These are phyloP conservation scores for Hypolimnas misippus DNA, from an alignment of 2,888 invertebrate genomes.

Conservation along the genomic window DNA sequence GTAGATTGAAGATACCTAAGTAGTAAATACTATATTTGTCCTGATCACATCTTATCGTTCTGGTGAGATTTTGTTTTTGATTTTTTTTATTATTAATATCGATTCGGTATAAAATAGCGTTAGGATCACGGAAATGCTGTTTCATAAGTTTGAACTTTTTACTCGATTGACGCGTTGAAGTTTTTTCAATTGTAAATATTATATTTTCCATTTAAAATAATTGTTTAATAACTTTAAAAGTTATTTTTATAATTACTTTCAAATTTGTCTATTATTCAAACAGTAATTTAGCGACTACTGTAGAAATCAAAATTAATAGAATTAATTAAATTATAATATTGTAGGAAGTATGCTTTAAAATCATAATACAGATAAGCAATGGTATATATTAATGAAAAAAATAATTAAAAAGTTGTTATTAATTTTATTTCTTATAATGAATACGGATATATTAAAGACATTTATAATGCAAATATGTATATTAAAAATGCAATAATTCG, in stretches of 20 bases:
- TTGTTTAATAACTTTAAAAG: not conserved
- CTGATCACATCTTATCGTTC: conserved; percentile 28
- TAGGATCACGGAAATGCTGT: not conserved
- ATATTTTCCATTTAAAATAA: not conserved
- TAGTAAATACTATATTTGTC: conserved; percentile 14
- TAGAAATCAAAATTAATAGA: too few species aligned
- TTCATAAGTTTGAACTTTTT: not conserved
- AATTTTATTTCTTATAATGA: not conserved
- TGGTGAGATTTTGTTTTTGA: conserved; percentile 27
- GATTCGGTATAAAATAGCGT: not conserved
- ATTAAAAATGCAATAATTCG: not conserved
- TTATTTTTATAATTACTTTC: too few species aligned
- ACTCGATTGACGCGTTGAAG: not conserved
- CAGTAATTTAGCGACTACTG: too few species aligned
- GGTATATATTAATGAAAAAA: too few species aligned
- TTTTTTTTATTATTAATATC: not conserved
- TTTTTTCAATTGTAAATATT: not conserved
- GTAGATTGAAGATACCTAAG: conserved; percentile 47
- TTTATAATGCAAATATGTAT: not conserved
- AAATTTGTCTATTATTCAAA: too few species aligned
- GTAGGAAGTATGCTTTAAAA: too few species aligned
- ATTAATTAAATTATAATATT: too few species aligned
- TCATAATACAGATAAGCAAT: too few species aligned
- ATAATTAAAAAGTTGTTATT: not conserved
- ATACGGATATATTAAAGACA: not conserved